Conservation (phyloP, 2,888 invertebrate genomes). For the Drosophila bunnanda region DNA sequence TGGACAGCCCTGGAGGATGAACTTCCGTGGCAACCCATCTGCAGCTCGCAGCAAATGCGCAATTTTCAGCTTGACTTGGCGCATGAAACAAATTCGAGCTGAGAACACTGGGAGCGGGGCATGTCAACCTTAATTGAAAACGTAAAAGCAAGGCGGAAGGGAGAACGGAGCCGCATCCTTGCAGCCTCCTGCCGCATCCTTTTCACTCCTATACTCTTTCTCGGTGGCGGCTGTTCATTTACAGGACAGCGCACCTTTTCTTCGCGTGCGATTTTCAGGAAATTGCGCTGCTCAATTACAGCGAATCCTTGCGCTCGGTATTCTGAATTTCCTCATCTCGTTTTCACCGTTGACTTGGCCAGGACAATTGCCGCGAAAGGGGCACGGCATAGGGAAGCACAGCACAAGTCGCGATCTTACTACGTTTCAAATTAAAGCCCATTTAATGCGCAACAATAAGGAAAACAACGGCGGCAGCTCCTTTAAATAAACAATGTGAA, state of each 20-base stretch:
- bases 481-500: constrained; percentile 54
- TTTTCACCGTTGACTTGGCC: constrained; percentile 65
- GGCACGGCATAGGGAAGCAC: constrained; percentile 7
- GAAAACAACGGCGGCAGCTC: constrained; percentile 36
- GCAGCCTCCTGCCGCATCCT: constrained; percentile 52
- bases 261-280: constrained; percentile 48
- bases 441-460: constrained; percentile 69
- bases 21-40: constrained; percentile 31
- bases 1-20: constrained; percentile 25
- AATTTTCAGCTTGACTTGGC: constrained; percentile 79
- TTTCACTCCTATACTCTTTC: constrained; percentile 22
- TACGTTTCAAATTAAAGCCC: constrained; percentile 76
- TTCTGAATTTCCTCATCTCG: constrained; percentile 39
- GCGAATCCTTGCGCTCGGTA: constrained; percentile 37
- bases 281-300: constrained; percentile 77
- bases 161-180: constrained; percentile 44
- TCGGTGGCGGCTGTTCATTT: constrained; percentile 66
- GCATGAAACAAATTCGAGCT: constrained; percentile 65
- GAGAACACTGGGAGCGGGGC: constrained; percentile 49
- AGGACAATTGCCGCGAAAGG: constrained; percentile 56
- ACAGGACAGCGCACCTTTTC: constrained; percentile 73
- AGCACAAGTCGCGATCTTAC: constrained; percentile 46
- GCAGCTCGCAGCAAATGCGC: constrained; percentile 65
- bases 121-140: constrained; percentile 77
- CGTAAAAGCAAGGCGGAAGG: constrained; percentile 42